phyloP scores from a whole-genome alignment of 2,888 invertebrate genomes.

The Eupithecia inturbata region DNA sequence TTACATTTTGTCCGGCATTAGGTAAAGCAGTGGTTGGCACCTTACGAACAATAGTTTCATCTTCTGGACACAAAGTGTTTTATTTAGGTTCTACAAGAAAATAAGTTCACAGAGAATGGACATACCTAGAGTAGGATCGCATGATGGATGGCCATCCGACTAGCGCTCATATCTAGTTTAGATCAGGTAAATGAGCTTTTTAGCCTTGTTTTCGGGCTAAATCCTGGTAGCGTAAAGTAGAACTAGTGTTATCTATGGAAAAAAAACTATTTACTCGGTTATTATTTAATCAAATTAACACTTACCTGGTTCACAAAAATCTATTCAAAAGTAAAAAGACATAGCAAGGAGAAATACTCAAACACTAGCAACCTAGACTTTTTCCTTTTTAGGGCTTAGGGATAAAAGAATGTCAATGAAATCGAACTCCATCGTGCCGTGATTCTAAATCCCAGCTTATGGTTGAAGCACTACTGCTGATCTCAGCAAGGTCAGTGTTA shows the following conservation, averaged over 20 bases:
- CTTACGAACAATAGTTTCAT: background rate
- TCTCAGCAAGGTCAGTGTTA: constrained; percentile 39
- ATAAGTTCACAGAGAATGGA: background rate
- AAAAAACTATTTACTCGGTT: background rate
- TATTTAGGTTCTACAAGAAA: background rate
- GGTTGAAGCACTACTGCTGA: constrained; percentile 39
- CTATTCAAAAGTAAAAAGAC: background rate
- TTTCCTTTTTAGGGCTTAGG: constrained; percentile 19
- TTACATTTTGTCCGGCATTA: background rate
- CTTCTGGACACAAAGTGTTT: background rate
- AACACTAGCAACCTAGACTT: background rate
- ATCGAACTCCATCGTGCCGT: constrained; percentile 15
- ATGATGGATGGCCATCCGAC: constrained; percentile 22
- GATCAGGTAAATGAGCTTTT: constrained; percentile 1
- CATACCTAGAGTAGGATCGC: constrained; percentile 14
- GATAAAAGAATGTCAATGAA: constrained; percentile 9
- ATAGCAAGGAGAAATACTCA: background rate
- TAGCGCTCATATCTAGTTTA: constrained; percentile 26
- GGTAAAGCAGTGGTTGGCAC: background rate
- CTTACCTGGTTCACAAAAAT: background rate
- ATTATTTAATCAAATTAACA: background rate
- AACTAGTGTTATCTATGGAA: background rate
- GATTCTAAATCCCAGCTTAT: constrained; percentile 34
- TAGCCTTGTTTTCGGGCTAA: background rate
- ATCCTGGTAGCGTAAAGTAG: background rate